A percentile compares a stretch with the other conserved stretches of the same genome.
Conservation (phyloP, 2,888 invertebrate genomes). For the Taphrorychus bicolor region DNA sequence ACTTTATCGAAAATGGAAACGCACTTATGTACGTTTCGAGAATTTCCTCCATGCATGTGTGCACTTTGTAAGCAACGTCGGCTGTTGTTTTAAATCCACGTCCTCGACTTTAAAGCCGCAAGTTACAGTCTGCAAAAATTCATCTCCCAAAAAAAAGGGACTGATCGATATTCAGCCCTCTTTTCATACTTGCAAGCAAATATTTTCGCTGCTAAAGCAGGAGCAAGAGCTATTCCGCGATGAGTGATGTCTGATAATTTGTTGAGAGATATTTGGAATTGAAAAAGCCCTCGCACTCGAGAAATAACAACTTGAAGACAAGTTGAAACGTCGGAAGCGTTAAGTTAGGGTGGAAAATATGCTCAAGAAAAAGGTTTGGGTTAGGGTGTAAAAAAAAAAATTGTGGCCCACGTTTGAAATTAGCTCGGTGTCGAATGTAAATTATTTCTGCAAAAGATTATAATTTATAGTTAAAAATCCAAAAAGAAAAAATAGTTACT, state of each 20-base stretch:
- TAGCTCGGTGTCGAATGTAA: no score
- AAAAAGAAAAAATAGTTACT: no score
- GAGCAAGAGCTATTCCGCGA: constrained; percentile 38
- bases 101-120: no score
- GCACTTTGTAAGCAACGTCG: constrained; percentile 44
- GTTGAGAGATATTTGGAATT: constrained; percentile 51
- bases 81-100: no score
- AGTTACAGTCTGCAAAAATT: no score
- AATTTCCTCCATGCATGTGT: no score
- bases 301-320: constrained; percentile 51
- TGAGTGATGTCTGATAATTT: constrained; percentile 53
- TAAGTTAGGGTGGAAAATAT: constrained; percentile 16
- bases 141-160: not conserved
- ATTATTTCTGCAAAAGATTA: no score
- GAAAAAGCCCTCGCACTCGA: constrained; percentile 46
- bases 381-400: not conserved
- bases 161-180: constrained; percentile 6
- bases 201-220: constrained; percentile 34
- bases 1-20: constrained; percentile 46
- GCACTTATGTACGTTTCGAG: constrained; percentile 31
- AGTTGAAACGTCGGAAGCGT: constrained; percentile 25
- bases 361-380: constrained; percentile 9
- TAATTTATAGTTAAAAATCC: no score
- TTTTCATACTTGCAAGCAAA: constrained; percentile 34
- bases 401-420: not conserved